Percentiles rank a stretch among this genome's conserved stretches.
phyloP scores from a whole-genome alignment of 2,113 vertebrate genomes.

The Physeter macrocephalus region DNA sequence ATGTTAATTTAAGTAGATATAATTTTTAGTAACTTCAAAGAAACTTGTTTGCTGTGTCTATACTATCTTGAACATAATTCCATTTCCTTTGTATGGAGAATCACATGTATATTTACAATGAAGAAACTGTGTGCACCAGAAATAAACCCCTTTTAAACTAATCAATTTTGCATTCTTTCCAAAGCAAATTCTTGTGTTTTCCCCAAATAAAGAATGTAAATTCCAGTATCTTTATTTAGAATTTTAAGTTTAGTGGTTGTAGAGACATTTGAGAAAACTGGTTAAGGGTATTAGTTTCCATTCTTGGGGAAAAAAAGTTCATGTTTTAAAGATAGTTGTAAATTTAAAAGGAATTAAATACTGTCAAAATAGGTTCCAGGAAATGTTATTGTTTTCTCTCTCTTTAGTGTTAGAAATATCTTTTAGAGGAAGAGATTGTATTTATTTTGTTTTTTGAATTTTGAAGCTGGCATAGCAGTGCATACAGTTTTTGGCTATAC shows the following conservation, averaged over 20 bases:
- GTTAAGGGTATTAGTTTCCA: background rate
- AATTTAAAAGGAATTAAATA: conserved; percentile 27
- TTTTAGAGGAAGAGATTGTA: background rate
- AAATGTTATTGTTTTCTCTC: background rate
- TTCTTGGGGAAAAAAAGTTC: background rate
- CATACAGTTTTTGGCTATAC: background rate
- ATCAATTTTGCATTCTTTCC: conserved; percentile 69
- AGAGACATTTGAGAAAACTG: background rate
- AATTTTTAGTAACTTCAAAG: conserved; percentile 53
- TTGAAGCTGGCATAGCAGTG: background rate
- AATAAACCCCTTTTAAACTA: conserved; percentile 74
- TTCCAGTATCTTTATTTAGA: conserved; percentile 18
- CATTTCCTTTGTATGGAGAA: conserved; percentile 58
- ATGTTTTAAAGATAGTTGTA: conserved; percentile 19
- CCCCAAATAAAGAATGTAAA: conserved; percentile 47
- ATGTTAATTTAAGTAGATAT: conserved; percentile 50
- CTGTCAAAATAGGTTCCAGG: background rate
- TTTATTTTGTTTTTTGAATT: background rate
- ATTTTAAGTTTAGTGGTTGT: conserved; percentile 22
- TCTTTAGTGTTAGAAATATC: background rate
- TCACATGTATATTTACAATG: conserved; percentile 62
- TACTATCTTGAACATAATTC: conserved; percentile 59
- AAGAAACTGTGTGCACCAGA: conserved; percentile 69
- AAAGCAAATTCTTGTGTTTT: conserved; percentile 50
- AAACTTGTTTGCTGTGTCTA: conserved; percentile 61